Percentiles rank a stretch among this genome's conserved stretches.
phyloP scores from a whole-genome alignment of 2,888 invertebrate species.

The Drosophila niveifrons region DNA sequence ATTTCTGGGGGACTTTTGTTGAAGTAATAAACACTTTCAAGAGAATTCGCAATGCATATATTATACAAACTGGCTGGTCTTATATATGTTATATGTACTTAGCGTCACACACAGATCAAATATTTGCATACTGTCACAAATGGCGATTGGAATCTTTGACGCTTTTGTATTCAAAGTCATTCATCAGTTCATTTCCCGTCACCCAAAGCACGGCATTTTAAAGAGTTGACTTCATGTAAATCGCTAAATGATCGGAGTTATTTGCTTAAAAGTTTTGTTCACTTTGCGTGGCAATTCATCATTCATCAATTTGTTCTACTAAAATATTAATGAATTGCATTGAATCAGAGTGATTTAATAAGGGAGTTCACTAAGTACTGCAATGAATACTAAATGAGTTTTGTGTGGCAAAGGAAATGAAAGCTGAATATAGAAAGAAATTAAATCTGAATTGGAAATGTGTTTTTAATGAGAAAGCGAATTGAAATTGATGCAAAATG shows the following conservation, averaged over 20 bases:
- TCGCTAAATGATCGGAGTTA: not conserved
- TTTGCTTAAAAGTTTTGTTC: not conserved
- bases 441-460: not conserved
- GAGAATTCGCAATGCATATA: conserved; percentile 43
- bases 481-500: not conserved
- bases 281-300: not conserved
- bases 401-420: not conserved
- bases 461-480: not conserved
- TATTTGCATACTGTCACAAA: conserved; percentile 51
- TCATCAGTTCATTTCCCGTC: conserved; percentile 4
- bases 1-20: conserved; percentile 19
- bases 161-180: conserved; percentile 34
- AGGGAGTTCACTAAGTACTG: not conserved
- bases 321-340: not conserved
- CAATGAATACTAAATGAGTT: not conserved
- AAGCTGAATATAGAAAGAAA: not conserved
- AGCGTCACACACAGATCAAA: conserved; percentile 58
- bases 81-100: conserved; percentile 21
- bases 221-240: not conserved
- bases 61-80: conserved; percentile 29
- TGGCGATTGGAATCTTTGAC: conserved; percentile 36
- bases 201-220: not conserved
- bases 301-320: conserved; percentile 1
- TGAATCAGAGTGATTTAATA: not conserved
- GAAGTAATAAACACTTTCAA: conserved; percentile 24